Evolutionary conservation across 2,797 vertebrate species (phyloP), one percentile per base, ranked within the genome.

Genomic region (Aplochiton taeniatus): DNA sequence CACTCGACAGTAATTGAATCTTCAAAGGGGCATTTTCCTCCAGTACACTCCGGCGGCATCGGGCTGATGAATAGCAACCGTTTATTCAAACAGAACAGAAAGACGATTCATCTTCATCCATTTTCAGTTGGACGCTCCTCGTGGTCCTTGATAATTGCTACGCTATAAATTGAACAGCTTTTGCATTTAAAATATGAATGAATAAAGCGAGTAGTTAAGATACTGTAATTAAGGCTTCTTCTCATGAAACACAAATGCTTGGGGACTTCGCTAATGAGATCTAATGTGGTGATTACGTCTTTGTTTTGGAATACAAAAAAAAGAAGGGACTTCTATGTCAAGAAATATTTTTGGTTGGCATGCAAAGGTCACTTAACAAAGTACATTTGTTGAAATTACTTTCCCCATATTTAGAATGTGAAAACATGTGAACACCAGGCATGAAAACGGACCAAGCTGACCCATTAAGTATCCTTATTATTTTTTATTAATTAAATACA

Each of bases 401-500:
- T 3, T 6, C 31, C 31, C 31, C 31, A 31, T 6, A 31, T 31
- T 31, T 9, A 49, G n/a, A 17, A 18, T 19, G 18, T 54, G 16
- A 57, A 42, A 43, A 9, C 42, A 43, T 16, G 54, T 51, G 82
- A 78, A 49, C 51, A 52, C 1, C 73, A 54, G 53, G 47, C 45
- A 52, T 8, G 41, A 66, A 82, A 84, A 72, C 70, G 79, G 71
- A 75, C 52, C 66, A 81, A 75, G 58, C 77, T 70, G 74, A 85
- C 75, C 83, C 8, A 12, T 11, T 61, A 48, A 94, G 92, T 85
- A 90, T 96, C 94, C 95, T 94, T 94, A 92, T 90, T 86, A 85
- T 91, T 95, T 95, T 92, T 98, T 98, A 98, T 98, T 99, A 98
- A 94, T 99, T 98, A 99, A 99, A 99, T 98, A 99, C 97, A 98